These are phyloP conservation scores for Zaprionus bogoriensis DNA, from an alignment of 2,888 invertebrate species.

Conservation along the genomic window DNA sequence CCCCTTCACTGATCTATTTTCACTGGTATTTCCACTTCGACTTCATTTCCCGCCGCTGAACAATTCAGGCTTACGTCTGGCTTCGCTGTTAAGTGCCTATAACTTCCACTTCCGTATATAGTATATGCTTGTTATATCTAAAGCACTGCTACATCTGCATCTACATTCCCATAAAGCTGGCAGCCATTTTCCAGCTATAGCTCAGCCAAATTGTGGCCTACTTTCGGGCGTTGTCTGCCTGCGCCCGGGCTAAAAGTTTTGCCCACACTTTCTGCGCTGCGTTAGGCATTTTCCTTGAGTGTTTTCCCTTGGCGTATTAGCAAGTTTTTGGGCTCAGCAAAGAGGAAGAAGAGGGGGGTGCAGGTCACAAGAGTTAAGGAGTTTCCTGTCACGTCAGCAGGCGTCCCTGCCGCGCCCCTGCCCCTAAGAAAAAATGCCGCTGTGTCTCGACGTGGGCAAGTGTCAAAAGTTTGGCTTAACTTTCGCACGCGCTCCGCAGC, in stretches of 20 bases:
- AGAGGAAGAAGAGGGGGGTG: neutral
- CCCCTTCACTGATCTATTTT: too few species aligned
- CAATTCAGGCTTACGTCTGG: too few species aligned
- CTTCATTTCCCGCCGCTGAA: too few species aligned
- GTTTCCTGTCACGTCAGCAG: conserved; percentile 39
- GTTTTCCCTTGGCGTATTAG: neutral
- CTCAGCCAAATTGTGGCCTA: conserved; percentile 42
- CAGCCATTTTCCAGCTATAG: neutral
- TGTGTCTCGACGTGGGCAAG: conserved; percentile 45
- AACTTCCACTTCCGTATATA: neutral
- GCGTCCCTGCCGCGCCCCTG: neutral
- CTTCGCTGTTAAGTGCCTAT: neutral
- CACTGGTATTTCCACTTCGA: too few species aligned
- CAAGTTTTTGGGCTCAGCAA: neutral
- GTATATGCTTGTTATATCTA: neutral
- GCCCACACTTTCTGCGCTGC: conserved; percentile 4
- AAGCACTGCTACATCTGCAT: neutral
- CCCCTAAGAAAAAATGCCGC: conserved; percentile 5
- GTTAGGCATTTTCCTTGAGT: conserved; percentile 9
- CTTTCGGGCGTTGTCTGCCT: conserved; percentile 40
- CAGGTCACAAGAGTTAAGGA: conserved; percentile 2
- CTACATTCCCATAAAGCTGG: neutral
- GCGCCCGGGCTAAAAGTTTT: neutral
- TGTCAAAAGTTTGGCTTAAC: conserved; percentile 72
- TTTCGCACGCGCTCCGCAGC: conserved; percentile 55